Evolutionary conservation across 2,797 vertebrate species (phyloP).

Genomic region (Labroides dimidiatus): DNA sequence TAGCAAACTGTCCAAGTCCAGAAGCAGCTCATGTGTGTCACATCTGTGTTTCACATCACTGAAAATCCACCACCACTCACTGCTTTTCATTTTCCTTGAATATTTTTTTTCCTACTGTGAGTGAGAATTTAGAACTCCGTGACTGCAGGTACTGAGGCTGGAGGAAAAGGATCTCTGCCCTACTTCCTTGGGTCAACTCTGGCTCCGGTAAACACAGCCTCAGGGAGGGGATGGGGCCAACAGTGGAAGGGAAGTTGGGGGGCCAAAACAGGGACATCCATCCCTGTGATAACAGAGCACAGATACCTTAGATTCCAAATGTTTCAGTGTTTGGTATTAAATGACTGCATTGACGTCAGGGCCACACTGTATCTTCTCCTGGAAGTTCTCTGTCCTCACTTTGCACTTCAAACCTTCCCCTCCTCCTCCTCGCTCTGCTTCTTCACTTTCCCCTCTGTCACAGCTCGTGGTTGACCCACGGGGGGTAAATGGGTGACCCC

Average conservation of each 20-base stretch:
- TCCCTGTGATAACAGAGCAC: slow-evolving; percentile 36
- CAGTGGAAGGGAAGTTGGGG: neutral
- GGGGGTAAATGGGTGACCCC: slow-evolving; percentile 90
- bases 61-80: neutral
- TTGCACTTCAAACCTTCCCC: slow-evolving; percentile 39
- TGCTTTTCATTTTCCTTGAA: neutral
- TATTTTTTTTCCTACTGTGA: neutral
- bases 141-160: slow-evolving; percentile 1
- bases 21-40: too few species aligned
- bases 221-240: slow-evolving; percentile 5
- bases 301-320: slow-evolving; percentile 84
- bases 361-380: slow-evolving; percentile 69
- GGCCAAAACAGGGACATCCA: slow-evolving; percentile 42
- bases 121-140: neutral
- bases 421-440: slow-evolving; percentile 57
- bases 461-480: slow-evolving; percentile 87
- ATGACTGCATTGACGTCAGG: slow-evolving; percentile 81
- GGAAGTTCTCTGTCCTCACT: slow-evolving; percentile 31
- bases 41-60: neutral
- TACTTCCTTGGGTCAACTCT: slow-evolving; percentile 9
- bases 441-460: slow-evolving; percentile 81
- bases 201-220: slow-evolving; percentile 27
- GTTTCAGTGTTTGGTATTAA: slow-evolving; percentile 77
- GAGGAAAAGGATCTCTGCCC: slow-evolving; percentile 6
- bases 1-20: too few species aligned